Conservation (phyloP, 2,888 invertebrate species). For the Cataglyphis albicans region DNA sequence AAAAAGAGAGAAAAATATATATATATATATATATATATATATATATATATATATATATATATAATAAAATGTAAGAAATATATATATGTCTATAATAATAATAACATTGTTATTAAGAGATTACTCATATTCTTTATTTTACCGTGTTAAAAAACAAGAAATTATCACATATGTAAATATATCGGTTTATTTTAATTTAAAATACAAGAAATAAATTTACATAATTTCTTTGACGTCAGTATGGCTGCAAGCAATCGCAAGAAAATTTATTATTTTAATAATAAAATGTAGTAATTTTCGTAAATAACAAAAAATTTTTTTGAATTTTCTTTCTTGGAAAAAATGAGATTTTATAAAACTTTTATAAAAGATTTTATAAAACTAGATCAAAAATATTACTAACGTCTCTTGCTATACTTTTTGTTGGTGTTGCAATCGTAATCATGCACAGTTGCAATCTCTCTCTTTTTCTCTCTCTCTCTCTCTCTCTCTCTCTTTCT, state of each 20-base stretch:
- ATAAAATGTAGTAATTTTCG: background rate
- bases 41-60: background rate
- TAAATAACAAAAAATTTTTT: background rate
- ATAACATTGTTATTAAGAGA: background rate
- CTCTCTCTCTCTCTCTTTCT: constrained; percentile 1
- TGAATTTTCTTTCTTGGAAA: background rate
- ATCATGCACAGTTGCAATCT: background rate
- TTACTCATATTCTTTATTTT: background rate
- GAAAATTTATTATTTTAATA: background rate
- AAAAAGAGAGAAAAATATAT: background rate
- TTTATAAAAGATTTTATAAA: constrained; percentile 8
- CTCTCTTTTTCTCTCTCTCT: background rate
- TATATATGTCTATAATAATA: background rate
- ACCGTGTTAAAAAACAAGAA: background rate
- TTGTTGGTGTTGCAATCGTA: background rate
- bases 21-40: too few species aligned
- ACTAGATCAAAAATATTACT: background rate
- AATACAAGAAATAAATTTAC: background rate
- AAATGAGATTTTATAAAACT: constrained; percentile 2
- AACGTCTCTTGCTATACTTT: background rate
- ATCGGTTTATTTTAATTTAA: background rate
- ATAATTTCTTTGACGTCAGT: background rate
- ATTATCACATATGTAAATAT: background rate
- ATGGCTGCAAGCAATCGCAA: background rate
- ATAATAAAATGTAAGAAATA: background rate